These are phyloP conservation scores for Ptyas mucosa DNA, from an alignment of 2,113 vertebrate genomes.

Conservation along the genomic window DNA sequence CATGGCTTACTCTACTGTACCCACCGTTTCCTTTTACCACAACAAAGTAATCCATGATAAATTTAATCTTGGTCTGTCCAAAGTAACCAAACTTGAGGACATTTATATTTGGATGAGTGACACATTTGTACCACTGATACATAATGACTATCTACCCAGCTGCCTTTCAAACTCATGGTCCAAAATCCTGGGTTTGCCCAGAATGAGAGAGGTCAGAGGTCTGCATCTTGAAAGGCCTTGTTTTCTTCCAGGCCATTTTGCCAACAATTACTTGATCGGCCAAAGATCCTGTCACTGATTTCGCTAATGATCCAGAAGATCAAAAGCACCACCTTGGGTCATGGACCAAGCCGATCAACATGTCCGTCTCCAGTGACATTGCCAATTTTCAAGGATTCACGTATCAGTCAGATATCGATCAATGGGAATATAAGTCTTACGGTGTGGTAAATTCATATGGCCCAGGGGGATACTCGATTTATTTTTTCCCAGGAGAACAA, in stretches of 20 bases:
- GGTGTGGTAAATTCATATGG: constrained; percentile 56
- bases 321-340: constrained; percentile 32
- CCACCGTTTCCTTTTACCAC: constrained; percentile 44
- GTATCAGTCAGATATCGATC: constrained; percentile 38
- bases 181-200: constrained; percentile 65
- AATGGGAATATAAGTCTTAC: constrained; percentile 48
- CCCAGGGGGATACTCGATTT: constrained; percentile 61
- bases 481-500: constrained; percentile 62
- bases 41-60: constrained; percentile 29
- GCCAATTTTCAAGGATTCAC: constrained; percentile 50
- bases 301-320: constrained; percentile 45
- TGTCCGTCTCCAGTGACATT: fast-evolving
- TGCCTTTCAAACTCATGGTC: constrained; percentile 53
- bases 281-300: constrained; percentile 56
- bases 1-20: neutral
- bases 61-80: constrained; percentile 47
- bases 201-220: constrained; percentile 66
- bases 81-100: constrained; percentile 25
- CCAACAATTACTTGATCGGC: neutral
- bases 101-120: constrained; percentile 53
- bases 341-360: constrained; percentile 38
- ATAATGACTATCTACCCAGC: constrained; percentile 45
- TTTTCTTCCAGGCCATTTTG: constrained; percentile 1
- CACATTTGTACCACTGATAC: constrained; percentile 56
- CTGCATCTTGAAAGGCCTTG: constrained; percentile 22